Conservation (phyloP, 2,113 vertebrate species). For the Carassius auratus region DNA sequence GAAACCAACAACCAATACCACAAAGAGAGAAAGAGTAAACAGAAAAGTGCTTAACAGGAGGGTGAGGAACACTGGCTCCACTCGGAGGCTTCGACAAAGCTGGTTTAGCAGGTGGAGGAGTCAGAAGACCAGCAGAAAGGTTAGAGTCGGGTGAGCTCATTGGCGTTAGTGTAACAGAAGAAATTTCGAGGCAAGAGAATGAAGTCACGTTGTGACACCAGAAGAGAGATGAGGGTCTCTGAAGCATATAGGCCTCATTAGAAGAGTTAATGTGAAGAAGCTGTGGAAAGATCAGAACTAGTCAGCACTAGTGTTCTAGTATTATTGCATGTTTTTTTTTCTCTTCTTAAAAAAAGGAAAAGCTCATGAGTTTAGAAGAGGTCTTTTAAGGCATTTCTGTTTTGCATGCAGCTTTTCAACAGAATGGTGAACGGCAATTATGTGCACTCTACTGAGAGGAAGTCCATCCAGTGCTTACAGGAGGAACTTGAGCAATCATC, state of each 20-base stretch:
- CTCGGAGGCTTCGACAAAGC: constrained; percentile 77
- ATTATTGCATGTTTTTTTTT: background rate
- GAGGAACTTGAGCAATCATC: constrained; percentile 84
- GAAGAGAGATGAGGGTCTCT: constrained; percentile 85
- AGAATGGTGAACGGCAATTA: background rate
- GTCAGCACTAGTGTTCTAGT: constrained; percentile 8
- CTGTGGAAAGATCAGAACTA: constrained; percentile 79
- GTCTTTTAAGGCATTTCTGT: background rate
- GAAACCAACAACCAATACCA: background rate
- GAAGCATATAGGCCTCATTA: constrained; percentile 82
- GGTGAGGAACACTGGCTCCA: constrained; percentile 83
- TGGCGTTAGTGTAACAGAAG: constrained; percentile 88
- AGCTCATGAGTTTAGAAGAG: background rate
- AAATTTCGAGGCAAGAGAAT: constrained; percentile 86
- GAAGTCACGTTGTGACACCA: constrained; percentile 85
- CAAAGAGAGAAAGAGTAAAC: constrained; percentile 17
- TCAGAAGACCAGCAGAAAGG: constrained; percentile 83
- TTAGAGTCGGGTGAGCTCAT: constrained; percentile 88
- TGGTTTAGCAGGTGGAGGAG: constrained; percentile 84
- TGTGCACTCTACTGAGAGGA: background rate
- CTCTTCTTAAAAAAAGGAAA: background rate
- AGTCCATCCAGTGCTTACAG: constrained; percentile 77
- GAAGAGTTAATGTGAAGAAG: constrained; percentile 82
- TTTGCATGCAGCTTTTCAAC: background rate
- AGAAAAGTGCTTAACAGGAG: constrained; percentile 77